Percentiles rank a stretch among this genome's conserved stretches.
Evolutionary conservation across 2,888 invertebrate species (phyloP).

Genomic region (Aphelenchoides bicaudatus): DNA sequence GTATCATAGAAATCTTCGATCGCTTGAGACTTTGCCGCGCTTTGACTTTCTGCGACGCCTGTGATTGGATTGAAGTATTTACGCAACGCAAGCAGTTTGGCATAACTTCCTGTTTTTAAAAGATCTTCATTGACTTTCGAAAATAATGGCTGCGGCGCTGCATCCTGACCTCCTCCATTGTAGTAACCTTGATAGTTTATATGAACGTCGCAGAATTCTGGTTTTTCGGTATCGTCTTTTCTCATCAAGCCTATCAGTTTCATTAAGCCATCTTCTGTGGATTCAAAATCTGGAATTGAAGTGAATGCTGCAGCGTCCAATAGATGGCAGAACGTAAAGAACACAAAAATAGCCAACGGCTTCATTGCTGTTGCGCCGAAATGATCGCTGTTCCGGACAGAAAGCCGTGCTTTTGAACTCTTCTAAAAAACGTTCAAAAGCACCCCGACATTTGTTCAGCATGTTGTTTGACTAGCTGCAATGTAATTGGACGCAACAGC

Average conservation of each 20-base stretch:
- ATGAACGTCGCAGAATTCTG: conserved; percentile 31
- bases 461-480: no score
- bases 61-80: conserved; percentile 78
- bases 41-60: conserved; percentile 45
- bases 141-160: conserved; percentile 22
- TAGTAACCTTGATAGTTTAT: conserved; percentile 49
- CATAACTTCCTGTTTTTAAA: conserved; percentile 67
- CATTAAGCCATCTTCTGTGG: conserved; percentile 25
- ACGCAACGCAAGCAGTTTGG: conserved; percentile 72
- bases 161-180: conserved; percentile 38
- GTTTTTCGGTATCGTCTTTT: conserved; percentile 32
- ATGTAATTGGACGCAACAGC: no score
- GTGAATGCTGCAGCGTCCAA: neutral
- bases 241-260: conserved; percentile 29
- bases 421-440: no score
- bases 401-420: no score
- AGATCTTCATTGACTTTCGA: conserved; percentile 1
- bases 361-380: no score
- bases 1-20: conserved; percentile 6
- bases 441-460: no score
- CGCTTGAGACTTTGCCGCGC: conserved; percentile 48
- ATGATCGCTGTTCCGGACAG: no score
- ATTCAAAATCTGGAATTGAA: conserved; percentile 17
- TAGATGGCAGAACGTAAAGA: neutral
- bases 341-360: no score